These are phyloP conservation scores for Tenthredo amoena DNA, from an alignment of 2,888 invertebrate species.

Conservation along the genomic window DNA sequence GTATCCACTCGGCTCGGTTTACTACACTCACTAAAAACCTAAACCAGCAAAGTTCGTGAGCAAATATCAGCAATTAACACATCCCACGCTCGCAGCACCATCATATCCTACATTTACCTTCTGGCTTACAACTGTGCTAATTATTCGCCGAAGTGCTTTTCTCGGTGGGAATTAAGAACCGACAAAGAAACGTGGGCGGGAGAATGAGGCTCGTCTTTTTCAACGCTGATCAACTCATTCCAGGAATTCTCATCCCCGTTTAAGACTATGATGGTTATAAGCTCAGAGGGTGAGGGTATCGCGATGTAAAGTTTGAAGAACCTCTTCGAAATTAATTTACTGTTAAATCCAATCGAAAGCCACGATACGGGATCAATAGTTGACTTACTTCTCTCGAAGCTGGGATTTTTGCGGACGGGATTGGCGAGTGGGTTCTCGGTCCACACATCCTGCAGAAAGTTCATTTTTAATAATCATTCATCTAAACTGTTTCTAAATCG, in stretches of 20 bases:
- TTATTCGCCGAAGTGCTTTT: conserved; percentile 37
- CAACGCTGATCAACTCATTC: neutral
- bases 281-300: neutral
- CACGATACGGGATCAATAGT: neutral
- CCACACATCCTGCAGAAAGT: neutral
- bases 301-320: neutral
- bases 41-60: conserved; percentile 16
- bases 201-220: neutral
- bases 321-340: no score
- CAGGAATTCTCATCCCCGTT: neutral
- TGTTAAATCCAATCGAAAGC: no score
- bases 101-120: neutral
- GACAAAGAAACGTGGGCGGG: conserved; percentile 16
- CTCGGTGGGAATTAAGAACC: conserved; percentile 2
- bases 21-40: neutral
- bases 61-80: conserved; percentile 40
- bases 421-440: neutral
- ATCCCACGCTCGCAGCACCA: conserved; percentile 1
- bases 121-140: conserved; percentile 20
- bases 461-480: neutral
- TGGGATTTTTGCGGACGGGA: neutral
- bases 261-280: neutral
- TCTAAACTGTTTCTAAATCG: neutral
- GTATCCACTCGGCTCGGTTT: neutral
- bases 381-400: neutral